Base-by-base conservation (phyloP, 2,888 invertebrate genomes). In the Timema podura region DNA sequence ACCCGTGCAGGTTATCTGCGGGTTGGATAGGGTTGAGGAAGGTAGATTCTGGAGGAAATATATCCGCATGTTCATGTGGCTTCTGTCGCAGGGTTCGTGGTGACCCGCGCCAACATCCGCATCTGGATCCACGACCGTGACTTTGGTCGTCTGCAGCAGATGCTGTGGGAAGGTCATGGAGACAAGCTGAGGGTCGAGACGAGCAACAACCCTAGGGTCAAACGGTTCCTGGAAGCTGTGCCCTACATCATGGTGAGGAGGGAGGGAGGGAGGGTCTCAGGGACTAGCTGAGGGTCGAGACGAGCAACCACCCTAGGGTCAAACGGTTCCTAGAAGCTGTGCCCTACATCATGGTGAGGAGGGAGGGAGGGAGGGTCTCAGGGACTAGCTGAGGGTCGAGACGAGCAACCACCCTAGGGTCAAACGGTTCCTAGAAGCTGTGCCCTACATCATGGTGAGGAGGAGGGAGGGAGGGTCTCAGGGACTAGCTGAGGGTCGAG, bases 101-200 rank as follows among this genome's bases (percentile, higher is more conserved):
- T 93, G 77, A 92, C 91, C 77, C 88, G 91, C 71, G 92, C 95
- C 75, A 95, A 94, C 79, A 95, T 97, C 74, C 86, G 96, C 76
- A 96, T 96, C 84, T 97, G 96, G 96, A 94, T 96, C 77, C 94
- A 96, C 81, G 95, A 96, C 81, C 89, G 92, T 80, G 94, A 96
- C 81, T 87, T 96, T 80, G 88, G 88, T 67, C 91, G 92, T 76
- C 83, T 96, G 76, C 94, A 95, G 82, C 90, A 91, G 78, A 92
- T 95, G 6, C 86, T 96, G 68, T 93, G 95, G 92, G 92, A 92
- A 77, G 96, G 96, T 0, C 92, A 95, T 78, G 96, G 96, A 1
- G 86, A 90, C 71, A 88, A 92, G 75, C 85, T 96, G 65, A 85
- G 92, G 72, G 89, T 90, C 76, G 93, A 95, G 79, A 92, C 92